Conservation (phyloP, 2,113 vertebrate genomes). For the Caracal caracal region DNA sequence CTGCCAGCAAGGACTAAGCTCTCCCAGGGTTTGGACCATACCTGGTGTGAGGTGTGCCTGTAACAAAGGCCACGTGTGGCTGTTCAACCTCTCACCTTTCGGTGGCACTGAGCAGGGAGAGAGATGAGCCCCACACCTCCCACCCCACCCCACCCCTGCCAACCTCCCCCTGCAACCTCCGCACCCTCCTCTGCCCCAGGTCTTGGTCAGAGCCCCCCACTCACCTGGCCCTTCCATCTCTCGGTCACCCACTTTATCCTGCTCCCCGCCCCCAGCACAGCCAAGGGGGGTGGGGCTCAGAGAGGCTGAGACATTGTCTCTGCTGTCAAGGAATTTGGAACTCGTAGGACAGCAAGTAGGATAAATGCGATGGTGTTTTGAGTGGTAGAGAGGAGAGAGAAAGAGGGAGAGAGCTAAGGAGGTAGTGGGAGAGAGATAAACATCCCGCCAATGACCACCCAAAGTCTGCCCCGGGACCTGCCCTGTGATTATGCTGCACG, state of each 20-base stretch:
- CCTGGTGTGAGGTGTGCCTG: background rate
- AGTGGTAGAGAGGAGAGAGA: background rate
- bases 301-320: background rate
- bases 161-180: background rate
- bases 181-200: background rate
- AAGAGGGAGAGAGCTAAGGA: background rate
- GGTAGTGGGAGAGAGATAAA: background rate
- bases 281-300: background rate
- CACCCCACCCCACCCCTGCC: background rate
- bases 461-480: background rate
- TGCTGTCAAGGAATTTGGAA: background rate
- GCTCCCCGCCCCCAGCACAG: background rate
- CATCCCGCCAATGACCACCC: background rate
- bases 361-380: too few relatives aligned
- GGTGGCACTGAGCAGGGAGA: background rate
- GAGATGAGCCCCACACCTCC: background rate
- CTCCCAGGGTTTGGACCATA: background rate
- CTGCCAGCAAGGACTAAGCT: background rate
- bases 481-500: fast-evolving
- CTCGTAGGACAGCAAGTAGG: background rate
- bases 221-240: background rate
- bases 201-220: background rate
- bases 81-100: background rate
- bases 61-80: background rate
- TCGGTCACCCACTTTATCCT: background rate